Conservation (phyloP, 2,888 invertebrate genomes). For the Agrenia bidenticulata region DNA sequence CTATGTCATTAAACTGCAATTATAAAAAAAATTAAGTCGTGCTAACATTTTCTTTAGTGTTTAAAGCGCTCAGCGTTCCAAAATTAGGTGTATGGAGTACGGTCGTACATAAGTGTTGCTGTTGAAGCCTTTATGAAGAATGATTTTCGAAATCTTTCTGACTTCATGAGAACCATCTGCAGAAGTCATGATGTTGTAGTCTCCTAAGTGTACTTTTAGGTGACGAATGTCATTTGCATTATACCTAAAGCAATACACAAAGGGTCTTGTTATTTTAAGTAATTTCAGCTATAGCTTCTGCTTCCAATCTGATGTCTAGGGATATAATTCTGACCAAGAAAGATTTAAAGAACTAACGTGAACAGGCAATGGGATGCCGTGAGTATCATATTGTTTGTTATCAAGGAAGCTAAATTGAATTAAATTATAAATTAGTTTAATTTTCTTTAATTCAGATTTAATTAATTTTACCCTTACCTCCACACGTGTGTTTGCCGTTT, state of each 20-base stretch:
- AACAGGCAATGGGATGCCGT: slow-evolving; percentile 89
- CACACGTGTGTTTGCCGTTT: slow-evolving; percentile 41
- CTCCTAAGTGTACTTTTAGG: slow-evolving; percentile 77
- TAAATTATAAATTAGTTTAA: no score
- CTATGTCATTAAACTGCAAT: slow-evolving; percentile 77
- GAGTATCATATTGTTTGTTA: slow-evolving; percentile 67
- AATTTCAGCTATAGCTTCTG: no score
- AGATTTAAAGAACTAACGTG: slow-evolving; percentile 63
- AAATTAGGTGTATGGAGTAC: not conserved
- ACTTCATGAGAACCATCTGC: slow-evolving; percentile 75
- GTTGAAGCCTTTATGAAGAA: slow-evolving; percentile 80
- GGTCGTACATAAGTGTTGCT: slow-evolving; percentile 71
- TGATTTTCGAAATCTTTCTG: slow-evolving; percentile 76
- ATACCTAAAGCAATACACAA: slow-evolving; percentile 23
- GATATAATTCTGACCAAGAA: no score
- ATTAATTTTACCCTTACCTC: no score
- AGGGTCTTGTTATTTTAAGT: no score
- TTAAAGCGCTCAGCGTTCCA: not conserved
- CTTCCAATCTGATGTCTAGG: no score
- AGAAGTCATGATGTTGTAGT: slow-evolving; percentile 75
- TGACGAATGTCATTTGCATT: slow-evolving; percentile 79
- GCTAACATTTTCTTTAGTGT: not conserved
- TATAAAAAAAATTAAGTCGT: not conserved
- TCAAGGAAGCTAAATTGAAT: no score
- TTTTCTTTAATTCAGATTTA: no score